Conservation (phyloP, 2,113 vertebrate genomes). For the Narcine bancroftii region DNA sequence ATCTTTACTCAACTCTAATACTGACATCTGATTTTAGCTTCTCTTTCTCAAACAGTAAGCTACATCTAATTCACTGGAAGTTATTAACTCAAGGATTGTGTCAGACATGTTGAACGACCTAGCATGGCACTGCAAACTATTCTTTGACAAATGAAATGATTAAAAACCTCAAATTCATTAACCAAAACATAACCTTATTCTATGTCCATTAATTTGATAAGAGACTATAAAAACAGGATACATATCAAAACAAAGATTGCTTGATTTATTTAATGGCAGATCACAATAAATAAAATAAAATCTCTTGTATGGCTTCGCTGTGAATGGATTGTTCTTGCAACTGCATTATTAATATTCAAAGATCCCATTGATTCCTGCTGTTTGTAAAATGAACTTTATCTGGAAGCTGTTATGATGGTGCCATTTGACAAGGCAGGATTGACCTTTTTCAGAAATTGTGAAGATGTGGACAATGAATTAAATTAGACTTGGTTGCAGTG, state of each 20-base stretch:
- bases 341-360: background rate
- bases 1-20: too few species aligned
- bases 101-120: background rate
- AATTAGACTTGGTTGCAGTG: background rate
- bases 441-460: background rate
- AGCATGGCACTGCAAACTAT: background rate
- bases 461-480: background rate
- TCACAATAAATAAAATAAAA: background rate
- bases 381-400: background rate
- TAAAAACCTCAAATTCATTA: background rate
- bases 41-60: background rate
- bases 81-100: background rate
- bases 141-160: background rate
- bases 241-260: background rate
- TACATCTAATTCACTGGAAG: background rate
- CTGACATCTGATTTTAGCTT: too few species aligned
- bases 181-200: background rate
- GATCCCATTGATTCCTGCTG: background rate
- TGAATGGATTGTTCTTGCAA: background rate
- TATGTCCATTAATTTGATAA: background rate
- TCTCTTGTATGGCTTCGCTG: background rate
- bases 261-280: background rate
- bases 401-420: background rate
- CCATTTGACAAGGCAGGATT: background rate
- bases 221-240: background rate